Evolutionary conservation across 2,888 invertebrate species (phyloP), one percentile per base, ranked within the genome.

Genomic region (Tachina grossa): DNA sequence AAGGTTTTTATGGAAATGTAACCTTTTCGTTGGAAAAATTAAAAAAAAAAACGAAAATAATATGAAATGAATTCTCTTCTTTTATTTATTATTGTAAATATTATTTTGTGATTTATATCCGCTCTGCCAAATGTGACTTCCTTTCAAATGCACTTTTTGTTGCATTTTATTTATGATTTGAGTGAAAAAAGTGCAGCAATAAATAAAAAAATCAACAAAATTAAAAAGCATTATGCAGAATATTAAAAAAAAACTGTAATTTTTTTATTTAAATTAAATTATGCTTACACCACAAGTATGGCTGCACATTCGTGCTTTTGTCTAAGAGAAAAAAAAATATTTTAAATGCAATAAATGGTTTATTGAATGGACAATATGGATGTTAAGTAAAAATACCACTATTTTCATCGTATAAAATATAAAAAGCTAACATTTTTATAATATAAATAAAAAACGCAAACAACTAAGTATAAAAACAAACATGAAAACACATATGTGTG

Each of bases 81-180:
- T 72, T 53, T 66, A 65, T 53, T 65, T 68, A 43, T 77, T 72
- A 66, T 83, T 83, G 66, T 83, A 78, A 78, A 78, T 83, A 68
- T 80, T 86, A 81, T 82, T 86, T 82, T 76, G 87, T 86, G 87
- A 87, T 87, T 87, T 87, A 88, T 88, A 84, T 88, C 86, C 87
- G 74, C 79, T 86, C 80, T 85, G 84, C 83, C 83, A 88, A 88
- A 87, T 88, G 87, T 86, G 85, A 80, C 82, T 86, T 87, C 84
- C 87, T 81, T 83, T 83, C 71, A 81, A 83, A 80, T 77, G 66
- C 61, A 63, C 39, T 61, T 84, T 72, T 77, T 81, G 53, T 55
- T 68, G 66, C 68, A 68, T 49, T 81, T 74, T 53, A 49, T 81
- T 72, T 68, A 43, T 74, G 43, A 43, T 53, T 10, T 49, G 45